These are phyloP conservation scores for Carpatolechia fugitivella DNA, from an alignment of 2,888 invertebrate species.

Conservation along the genomic window DNA sequence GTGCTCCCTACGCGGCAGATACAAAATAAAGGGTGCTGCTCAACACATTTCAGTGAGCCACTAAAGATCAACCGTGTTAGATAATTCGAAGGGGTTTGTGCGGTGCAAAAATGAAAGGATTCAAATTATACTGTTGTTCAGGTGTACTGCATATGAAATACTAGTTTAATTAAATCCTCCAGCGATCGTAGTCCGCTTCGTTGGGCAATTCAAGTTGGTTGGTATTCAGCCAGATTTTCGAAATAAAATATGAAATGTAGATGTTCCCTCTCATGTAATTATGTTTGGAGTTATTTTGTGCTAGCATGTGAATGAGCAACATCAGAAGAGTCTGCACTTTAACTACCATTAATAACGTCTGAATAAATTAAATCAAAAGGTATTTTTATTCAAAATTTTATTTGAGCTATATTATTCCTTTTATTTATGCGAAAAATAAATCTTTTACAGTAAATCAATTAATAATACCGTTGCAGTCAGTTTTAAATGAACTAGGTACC, in stretches of 20 bases:
- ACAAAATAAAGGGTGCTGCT: constrained; percentile 57
- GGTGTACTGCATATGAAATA: constrained; percentile 18
- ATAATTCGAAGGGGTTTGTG: constrained; percentile 67
- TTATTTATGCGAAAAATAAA: no score
- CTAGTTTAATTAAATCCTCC: constrained; percentile 17
- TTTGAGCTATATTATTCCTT: no score
- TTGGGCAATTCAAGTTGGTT: constrained; percentile 3
- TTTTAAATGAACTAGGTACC: no score
- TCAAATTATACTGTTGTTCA: constrained; percentile 42
- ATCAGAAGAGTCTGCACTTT: no score
- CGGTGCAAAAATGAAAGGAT: constrained; percentile 44
- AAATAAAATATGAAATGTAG: neutral
- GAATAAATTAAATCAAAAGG: neutral
- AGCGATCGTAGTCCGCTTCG: constrained; percentile 1
- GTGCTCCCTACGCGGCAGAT: constrained; percentile 53
- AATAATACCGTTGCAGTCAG: no score
- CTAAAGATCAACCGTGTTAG: constrained; percentile 69
- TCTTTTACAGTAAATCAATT: no score
- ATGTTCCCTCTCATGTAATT: neutral
- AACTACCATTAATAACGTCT: no score
- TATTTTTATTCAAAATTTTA: no score
- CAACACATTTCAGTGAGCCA: constrained; percentile 69
- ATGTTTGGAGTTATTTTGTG: neutral
- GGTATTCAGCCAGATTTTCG: constrained; percentile 2
- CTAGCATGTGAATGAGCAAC: neutral